Evolutionary conservation across 37 sponge, comb jelly and placozoan species (phyloP).

Genomic region (Halisarca cf. caerulea): DNA sequence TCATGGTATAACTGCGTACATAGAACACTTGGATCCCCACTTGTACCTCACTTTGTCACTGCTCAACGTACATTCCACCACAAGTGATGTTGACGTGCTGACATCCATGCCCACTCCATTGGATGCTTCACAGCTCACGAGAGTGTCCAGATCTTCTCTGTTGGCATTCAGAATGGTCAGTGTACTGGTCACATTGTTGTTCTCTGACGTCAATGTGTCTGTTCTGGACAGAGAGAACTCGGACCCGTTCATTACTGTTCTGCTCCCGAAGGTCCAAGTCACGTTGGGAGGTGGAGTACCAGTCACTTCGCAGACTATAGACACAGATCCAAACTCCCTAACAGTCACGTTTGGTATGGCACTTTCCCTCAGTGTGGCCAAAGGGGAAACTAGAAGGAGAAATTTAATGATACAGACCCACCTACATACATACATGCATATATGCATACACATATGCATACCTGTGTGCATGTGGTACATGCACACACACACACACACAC

Average conservation of each 20-base stretch:
- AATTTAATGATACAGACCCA: too few species aligned
- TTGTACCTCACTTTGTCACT: not conserved
- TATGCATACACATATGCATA: too few species aligned
- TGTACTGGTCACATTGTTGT: conserved; percentile 8
- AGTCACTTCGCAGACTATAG: conserved; percentile 37
- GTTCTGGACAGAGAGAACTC: not conserved
- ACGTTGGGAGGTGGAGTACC: conserved; percentile 51
- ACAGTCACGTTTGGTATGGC: not conserved
- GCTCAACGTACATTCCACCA: not conserved
- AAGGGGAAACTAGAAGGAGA: too few species aligned
- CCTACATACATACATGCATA: too few species aligned
- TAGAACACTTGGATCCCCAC: conserved; percentile 1
- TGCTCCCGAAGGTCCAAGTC: conserved; percentile 25
- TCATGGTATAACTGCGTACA: too few species aligned
- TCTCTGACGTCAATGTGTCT: not conserved
- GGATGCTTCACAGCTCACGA: conserved; percentile 24
- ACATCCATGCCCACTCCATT: conserved; percentile 21
- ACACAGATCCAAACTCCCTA: not conserved
- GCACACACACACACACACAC: too few species aligned
- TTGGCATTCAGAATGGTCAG: not conserved
- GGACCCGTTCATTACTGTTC: not conserved
- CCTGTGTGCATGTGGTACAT: too few species aligned
- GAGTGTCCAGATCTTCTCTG: conserved; percentile 24
- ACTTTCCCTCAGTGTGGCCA: too few species aligned
- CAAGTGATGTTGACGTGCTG: conserved; percentile 1